phyloP scores from a whole-genome alignment of 2,888 invertebrate species.

The Himalopsyche tibetana region DNA sequence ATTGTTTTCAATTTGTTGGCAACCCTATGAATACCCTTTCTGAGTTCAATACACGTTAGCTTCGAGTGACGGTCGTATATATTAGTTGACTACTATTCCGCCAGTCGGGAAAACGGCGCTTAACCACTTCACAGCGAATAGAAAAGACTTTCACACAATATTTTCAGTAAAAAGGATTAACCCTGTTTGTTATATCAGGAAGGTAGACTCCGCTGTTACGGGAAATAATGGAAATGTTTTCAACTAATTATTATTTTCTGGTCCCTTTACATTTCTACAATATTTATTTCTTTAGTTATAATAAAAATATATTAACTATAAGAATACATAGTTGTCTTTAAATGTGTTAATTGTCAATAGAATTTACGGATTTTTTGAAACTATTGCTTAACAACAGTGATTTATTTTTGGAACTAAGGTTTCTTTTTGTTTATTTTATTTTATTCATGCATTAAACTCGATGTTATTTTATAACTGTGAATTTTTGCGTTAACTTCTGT shows the following conservation, averaged over 20 bases:
- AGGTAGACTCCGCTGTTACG: not conserved
- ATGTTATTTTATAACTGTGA: no score
- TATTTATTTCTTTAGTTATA: no score
- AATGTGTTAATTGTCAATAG: no score
- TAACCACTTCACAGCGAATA: conserved; percentile 27
- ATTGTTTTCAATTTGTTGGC: not conserved
- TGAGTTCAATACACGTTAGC: conserved; percentile 52
- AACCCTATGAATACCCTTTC: conserved; percentile 4
- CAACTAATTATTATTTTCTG: not conserved
- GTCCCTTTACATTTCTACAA: no score
- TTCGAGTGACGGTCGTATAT: conserved; percentile 47
- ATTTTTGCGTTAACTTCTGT: no score
- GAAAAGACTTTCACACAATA: conserved; percentile 21
- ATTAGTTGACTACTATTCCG: conserved; percentile 19
- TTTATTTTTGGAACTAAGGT: no score
- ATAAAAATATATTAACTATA: no score
- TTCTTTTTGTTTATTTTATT: no score
- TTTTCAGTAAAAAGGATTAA: conserved; percentile 24
- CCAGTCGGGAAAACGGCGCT: conserved; percentile 35
- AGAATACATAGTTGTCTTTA: no score
- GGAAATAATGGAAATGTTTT: not conserved
- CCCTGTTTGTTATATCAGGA: not conserved
- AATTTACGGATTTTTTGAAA: no score
- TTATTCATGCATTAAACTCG: no score
- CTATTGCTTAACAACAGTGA: no score